These are phyloP conservation scores for Poliocrania exsul DNA, from an alignment of 2,797 vertebrate genomes.

Conservation along the genomic window DNA sequence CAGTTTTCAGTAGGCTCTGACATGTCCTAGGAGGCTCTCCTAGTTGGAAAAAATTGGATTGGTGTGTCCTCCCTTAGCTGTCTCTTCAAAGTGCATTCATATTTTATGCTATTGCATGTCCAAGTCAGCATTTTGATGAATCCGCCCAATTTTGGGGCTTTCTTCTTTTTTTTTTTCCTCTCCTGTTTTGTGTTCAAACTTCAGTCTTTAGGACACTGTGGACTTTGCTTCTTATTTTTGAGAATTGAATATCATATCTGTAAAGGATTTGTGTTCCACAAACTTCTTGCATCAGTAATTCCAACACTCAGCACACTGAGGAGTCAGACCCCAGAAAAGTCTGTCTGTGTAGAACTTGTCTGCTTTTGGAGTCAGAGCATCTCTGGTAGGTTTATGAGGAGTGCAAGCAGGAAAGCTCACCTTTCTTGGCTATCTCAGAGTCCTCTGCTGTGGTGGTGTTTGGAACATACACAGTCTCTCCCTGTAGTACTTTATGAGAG, in stretches of 20 bases:
- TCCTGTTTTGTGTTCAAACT: not conserved
- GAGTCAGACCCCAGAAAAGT: not conserved
- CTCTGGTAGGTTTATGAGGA: not conserved
- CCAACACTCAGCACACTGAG: not conserved
- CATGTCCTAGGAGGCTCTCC: not conserved
- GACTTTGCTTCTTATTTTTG: not conserved
- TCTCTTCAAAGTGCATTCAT: not conserved
- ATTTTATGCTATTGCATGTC: not conserved
- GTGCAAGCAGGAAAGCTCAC: not conserved
- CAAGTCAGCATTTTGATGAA: not conserved
- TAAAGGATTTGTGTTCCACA: not conserved
- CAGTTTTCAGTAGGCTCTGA: not conserved
- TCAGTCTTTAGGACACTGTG: not conserved
- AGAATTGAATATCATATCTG: not conserved
- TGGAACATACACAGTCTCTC: not conserved
- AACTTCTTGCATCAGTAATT: not conserved
- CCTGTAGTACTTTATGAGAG: not conserved
- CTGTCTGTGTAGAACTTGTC: not conserved
- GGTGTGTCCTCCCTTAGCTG: not conserved
- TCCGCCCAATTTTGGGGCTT: fast-evolving
- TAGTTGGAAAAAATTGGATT: not conserved
- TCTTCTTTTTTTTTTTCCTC: fast-evolving
- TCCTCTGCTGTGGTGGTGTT: not conserved
- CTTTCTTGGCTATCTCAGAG: not conserved
- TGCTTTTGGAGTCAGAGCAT: not conserved